Conservation (phyloP, 2,888 invertebrate genomes). For the Panorpa germanica region DNA sequence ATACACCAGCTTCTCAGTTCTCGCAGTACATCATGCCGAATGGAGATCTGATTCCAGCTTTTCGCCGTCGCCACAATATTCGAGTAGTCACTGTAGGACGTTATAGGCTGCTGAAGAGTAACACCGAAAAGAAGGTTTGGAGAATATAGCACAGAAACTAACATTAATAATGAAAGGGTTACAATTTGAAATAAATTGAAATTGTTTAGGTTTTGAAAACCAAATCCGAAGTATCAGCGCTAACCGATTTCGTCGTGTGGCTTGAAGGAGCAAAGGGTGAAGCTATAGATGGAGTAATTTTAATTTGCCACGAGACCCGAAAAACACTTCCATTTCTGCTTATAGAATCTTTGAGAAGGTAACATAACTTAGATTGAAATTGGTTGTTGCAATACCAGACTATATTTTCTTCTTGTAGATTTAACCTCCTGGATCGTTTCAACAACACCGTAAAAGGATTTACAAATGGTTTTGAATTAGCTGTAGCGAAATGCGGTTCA, state of each 20-base stretch:
- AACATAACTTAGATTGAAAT: conserved; percentile 24
- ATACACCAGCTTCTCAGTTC: conserved; percentile 49
- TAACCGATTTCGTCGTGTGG: conserved; percentile 46
- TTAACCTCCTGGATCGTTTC: conserved; percentile 40
- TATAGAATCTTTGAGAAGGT: conserved; percentile 37
- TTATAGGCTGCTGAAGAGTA: conserved; percentile 66
- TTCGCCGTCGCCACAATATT: conserved; percentile 56
- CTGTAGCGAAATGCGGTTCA: conserved; percentile 32
- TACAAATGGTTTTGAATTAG: conserved; percentile 39
- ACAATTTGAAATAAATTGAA: not conserved
- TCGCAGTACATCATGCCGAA: conserved; percentile 80
- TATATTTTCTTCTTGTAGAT: too few relatives aligned
- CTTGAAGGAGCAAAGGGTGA: conserved; percentile 33
- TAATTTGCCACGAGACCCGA: conserved; percentile 44
- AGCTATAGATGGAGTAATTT: conserved; percentile 37
- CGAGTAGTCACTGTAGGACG: conserved; percentile 63
- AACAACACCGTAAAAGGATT: conserved; percentile 43
- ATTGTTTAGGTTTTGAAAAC: conserved; percentile 37
- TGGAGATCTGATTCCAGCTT: conserved; percentile 56
- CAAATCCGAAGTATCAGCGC: conserved; percentile 47
- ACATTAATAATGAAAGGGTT: not conserved
- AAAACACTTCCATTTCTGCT: conserved; percentile 46
- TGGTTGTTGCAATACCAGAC: too few relatives aligned
- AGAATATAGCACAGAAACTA: too few relatives aligned
- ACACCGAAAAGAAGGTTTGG: conserved; percentile 47